Base-by-base conservation (phyloP, 2,888 invertebrate species). In the Andrena fulva region DNA sequence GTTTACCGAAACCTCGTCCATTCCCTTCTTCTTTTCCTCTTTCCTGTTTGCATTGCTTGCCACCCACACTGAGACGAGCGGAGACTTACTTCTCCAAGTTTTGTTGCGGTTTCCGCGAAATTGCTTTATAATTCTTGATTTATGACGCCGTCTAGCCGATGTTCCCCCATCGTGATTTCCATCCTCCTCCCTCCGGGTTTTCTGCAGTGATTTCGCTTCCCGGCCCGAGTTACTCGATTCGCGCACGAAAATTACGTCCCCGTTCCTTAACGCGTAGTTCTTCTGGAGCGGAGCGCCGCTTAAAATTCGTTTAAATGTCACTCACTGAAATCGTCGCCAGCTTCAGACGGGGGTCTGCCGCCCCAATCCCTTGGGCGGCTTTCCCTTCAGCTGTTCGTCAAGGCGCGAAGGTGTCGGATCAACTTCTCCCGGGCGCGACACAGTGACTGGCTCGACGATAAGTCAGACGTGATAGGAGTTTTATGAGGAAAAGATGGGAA, bases 91-190 rank as follows among this genome's bases (percentile, higher is more conserved):
- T 70, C 66, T 59, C 63, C 77, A 84, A 88, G 84, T 90, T 90
- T 85, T 86, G 84, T 90, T 87, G 89, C 85, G 90, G 90, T 88
- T 89, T 89, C 81, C 85, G 62, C 77, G 82, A 89, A 91, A 92
- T 92, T 90, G 89, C 91, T 92, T 92, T 91, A 91, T 91, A 91
- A 91, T 91, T 90, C 85, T 85, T 90, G 90, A 92, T 91, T 91
- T 91, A 91, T 90, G 85, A 83, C 86, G 86, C 81, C 81, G 72
- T 84, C 82, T 69, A 50, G 68, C 48, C 67, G 68, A 24, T 78
- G 73, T 56, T 35, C 69, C 63, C 70, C 42, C 8, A 16, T 56
- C n/a, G 64, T 35, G 60, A 66, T 63, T 85, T 72, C 69, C 70
- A 42, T 76, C 74, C 62, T 75, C 64, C 62, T 62, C 66, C 59